Evolutionary conservation across 2,113 vertebrate species (phyloP).

Genomic region (Glareola pratincola): DNA sequence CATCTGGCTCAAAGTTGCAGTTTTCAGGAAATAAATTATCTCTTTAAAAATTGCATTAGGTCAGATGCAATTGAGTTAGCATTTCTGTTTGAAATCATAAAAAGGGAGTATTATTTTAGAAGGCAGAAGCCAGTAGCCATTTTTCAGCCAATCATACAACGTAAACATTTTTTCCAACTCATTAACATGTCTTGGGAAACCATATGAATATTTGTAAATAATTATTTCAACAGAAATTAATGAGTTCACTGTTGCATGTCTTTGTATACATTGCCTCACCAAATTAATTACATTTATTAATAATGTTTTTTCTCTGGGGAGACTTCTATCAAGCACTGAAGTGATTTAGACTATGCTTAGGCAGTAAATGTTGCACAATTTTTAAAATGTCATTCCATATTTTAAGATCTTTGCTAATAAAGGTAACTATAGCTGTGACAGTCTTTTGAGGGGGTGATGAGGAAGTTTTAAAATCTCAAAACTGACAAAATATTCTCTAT

Average conservation of each 20-base stretch:
- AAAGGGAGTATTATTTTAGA: neutral
- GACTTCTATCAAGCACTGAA: neutral
- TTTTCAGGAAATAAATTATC: neutral
- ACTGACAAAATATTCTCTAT: neutral
- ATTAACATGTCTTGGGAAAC: conserved; percentile 54
- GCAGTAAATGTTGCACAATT: neutral
- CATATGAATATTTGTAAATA: conserved; percentile 72
- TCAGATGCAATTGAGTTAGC: neutral
- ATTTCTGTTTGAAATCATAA: neutral
- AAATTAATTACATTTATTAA: conserved; percentile 76
- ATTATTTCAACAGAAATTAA: conserved; percentile 73
- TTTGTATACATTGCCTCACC: conserved; percentile 61
- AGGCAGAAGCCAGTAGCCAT: neutral
- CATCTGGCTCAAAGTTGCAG: neutral
- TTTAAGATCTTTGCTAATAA: conserved; percentile 2
- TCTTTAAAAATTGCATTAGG: neutral
- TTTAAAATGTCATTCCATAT: neutral
- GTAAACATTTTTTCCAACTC: conserved; percentile 48
- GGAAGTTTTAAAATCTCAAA: neutral
- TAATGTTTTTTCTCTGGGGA: conserved; percentile 55
- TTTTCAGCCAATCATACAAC: conserved; percentile 36
- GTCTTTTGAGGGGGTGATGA: neutral
- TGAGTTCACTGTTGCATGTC: conserved; percentile 63
- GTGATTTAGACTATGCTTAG: conserved; percentile 36
- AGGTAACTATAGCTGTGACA: neutral